These are phyloP conservation scores for Parapristionchus giblindavisi DNA, from an alignment of 2,888 invertebrate species.

Conservation along the genomic window DNA sequence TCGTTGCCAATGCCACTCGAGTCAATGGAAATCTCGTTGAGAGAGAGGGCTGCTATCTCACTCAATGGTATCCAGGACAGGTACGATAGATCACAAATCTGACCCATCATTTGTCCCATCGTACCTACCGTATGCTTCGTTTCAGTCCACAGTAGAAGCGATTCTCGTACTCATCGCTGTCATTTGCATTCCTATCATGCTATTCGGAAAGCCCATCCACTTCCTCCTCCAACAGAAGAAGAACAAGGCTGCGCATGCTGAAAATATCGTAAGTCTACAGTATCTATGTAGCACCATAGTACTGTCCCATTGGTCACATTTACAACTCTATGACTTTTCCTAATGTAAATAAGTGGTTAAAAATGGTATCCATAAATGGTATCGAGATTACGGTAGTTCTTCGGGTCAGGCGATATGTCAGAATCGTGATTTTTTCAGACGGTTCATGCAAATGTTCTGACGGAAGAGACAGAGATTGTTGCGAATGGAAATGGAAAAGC, in stretches of 20 bases:
- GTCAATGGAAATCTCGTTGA: constrained; percentile 40
- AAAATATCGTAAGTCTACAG: constrained; percentile 57
- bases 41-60: constrained; percentile 57
- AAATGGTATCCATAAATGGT: no score
- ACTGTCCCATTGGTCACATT: no score
- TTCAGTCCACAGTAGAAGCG: constrained; percentile 67
- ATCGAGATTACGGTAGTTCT: no score
- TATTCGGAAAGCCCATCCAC: constrained; percentile 68
- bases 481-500: constrained; percentile 59
- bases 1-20: constrained; percentile 43
- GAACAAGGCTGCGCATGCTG: constrained; percentile 57
- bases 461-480: constrained; percentile 66
- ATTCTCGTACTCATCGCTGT: constrained; percentile 71
- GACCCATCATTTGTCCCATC: no score
- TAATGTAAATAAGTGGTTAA: no score
- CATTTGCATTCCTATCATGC: constrained; percentile 68
- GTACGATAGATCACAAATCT: constrained; percentile 57
- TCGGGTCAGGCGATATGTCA: no score
- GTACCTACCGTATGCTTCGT: no score
- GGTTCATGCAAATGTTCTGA: constrained; percentile 65
- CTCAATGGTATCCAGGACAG: constrained; percentile 70
- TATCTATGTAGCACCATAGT: no score
- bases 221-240: constrained; percentile 64
- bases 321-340: no score
- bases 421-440: constrained; percentile 53